Conservation (phyloP, 64 coral and sea anemone genomes). For the Platygyra sinensis region DNA sequence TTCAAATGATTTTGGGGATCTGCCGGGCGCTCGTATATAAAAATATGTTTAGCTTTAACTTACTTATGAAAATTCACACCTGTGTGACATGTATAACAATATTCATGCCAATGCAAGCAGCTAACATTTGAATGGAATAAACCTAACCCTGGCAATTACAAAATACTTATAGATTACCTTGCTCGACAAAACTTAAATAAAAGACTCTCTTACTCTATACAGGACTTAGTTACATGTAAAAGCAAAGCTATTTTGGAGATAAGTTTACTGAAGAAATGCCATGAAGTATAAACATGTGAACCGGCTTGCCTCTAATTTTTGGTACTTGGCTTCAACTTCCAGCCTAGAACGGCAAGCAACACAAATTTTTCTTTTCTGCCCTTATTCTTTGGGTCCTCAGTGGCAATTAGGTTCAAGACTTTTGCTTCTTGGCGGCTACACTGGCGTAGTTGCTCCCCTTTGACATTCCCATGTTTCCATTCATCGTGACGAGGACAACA, state of each 20-base stretch:
- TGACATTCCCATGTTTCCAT: slow-evolving; percentile 11
- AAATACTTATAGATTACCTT: background rate
- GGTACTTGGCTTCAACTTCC: background rate
- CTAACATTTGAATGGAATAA: background rate
- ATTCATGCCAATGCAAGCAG: too few species aligned
- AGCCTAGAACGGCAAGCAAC: slow-evolving; percentile 28
- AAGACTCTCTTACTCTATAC: too few species aligned
- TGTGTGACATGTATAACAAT: too few species aligned
- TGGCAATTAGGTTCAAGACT: background rate
- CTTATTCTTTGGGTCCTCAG: slow-evolving; percentile 27
- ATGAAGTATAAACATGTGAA: too few species aligned
- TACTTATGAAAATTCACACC: too few species aligned
- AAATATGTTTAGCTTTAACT: too few species aligned
- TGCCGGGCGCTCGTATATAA: too few species aligned
- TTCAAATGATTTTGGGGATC: too few species aligned
- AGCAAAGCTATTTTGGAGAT: too few species aligned
- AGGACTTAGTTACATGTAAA: too few species aligned
- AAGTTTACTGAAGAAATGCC: too few species aligned
- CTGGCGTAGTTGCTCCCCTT: background rate
- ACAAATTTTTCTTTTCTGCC: slow-evolving; percentile 31
- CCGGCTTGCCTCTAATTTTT: background rate
- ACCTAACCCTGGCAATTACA: background rate
- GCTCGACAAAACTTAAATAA: background rate
- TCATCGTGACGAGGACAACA: slow-evolving; percentile 5
- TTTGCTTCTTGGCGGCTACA: background rate